phyloP scores from a whole-genome alignment of 2,797 vertebrate species.

The Danio tinwini region DNA sequence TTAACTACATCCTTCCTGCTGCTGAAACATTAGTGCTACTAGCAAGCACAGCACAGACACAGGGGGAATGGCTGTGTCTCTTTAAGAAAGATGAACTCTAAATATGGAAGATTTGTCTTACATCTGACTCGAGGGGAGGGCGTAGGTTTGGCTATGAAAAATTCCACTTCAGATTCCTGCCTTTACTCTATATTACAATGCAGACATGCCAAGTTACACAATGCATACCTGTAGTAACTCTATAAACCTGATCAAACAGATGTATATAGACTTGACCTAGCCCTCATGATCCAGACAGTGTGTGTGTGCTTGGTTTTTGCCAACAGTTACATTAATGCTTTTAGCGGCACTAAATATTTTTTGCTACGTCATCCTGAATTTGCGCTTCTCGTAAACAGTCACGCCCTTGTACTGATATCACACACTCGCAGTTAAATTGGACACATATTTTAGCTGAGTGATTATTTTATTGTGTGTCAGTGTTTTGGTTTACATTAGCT shows the following conservation, averaged over 20 bases:
- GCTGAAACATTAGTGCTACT: conserved; percentile 10
- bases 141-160: conserved; percentile 53
- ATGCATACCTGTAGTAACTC: not conserved
- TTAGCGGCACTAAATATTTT: not conserved
- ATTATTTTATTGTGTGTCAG: not conserved
- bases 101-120: conserved; percentile 56
- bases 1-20: conserved; percentile 53
- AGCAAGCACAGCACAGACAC: conserved; percentile 2
- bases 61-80: conserved; percentile 5
- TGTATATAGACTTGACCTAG: not conserved
- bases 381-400: not conserved
- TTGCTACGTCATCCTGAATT: conserved; percentile 8
- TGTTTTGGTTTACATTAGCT: not conserved
- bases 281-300: not conserved
- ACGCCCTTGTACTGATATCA: conserved; percentile 34
- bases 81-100: conserved; percentile 49
- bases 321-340: not conserved
- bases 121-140: conserved; percentile 33
- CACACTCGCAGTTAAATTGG: conserved; percentile 15
- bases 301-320: not conserved
- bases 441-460: conserved; percentile 9
- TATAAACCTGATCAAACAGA: not conserved
- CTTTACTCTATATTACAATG: conserved; percentile 62
- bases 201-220: conserved; percentile 16
- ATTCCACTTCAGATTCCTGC: conserved; percentile 59